Evolutionary conservation across 2,113 vertebrate genomes (phyloP), one percentile per base, ranked within the genome.

Genomic region (Lophius piscatorius): DNA sequence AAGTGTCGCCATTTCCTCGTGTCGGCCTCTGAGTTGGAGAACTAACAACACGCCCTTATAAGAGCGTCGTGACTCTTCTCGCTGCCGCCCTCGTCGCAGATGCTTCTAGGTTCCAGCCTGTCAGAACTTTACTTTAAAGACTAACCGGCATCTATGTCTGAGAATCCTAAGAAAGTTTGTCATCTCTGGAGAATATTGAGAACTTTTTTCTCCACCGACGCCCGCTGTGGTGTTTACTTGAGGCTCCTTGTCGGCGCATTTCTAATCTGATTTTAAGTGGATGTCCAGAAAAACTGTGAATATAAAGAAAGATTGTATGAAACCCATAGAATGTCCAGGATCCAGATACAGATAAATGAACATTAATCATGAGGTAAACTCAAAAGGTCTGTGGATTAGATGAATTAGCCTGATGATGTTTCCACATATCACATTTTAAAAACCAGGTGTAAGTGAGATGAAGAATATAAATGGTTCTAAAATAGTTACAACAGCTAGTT

Each of bases 121-220:
- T 83, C 75, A 54, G 66, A 77, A 76, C n/a, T 82, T 64, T 61
- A 7, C 58, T 59, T 21, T 41, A 45, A 68, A 50, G 42, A 71
- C 17, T 13, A 69, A 66, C 51, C 63, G 36, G 39, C 46, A 51
- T 36, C 54, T 17, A 13, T 59, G 51, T 58, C 70, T 45, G 68
- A 68, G 69, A 70, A 46, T 33, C 51, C 24, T 69, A 64, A 63
- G 26, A 63, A 63, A 66, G 59, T 38, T 16, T 38, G 18, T 28
- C 3, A 13, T 62, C 68, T 73, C 64, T 26, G 63, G 49, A 62
- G 63, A 68, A 46, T 79, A 79, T 65, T 33, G 52, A 74, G 63
- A n/a, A n/a, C n/a, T 18, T 42, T 61, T 40, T 49, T 29, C 46
- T 38, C 29, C 14, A 7, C 26, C 34, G 23, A 9, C 13, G 9